Evolutionary conservation across 2,113 vertebrate species (phyloP), one percentile per base, ranked within the genome.

Genomic region (Lophius piscatorius): DNA sequence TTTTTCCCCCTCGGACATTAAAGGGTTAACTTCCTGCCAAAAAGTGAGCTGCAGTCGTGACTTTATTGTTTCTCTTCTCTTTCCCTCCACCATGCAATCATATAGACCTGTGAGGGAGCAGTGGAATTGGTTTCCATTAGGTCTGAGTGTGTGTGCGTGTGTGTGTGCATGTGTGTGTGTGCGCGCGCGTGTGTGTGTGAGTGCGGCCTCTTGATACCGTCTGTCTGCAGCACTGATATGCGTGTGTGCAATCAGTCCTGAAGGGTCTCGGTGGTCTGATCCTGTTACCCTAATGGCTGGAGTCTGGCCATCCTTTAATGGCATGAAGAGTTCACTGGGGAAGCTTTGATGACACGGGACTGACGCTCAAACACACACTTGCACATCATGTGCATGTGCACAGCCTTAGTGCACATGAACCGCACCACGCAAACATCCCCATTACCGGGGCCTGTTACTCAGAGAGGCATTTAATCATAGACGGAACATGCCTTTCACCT

Each of bases 271-370:
- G 6, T 38, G 42, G 61, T 58, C 58, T 49, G 67, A 71, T 78
- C 60, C 39, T 71, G 75, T 82, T 69, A 59, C 68, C 26, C 41
- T 78, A 63, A 81, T 85, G 69, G 70, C 49, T 21, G 47, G 36
- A 61, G 70, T 46, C 64, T 45, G 12, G 3, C 42, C 17, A 2
- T 50, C 48, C 48, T 69, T 66, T 68, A 65, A 54, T 74, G 70
- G 64, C 38, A 2, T 39, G 23, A 29, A 9, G 34, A 36, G 73
- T 54, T 80, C 70, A 76, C 68, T 3, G 4, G 76, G 75, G 72
- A 80, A n/a, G 38, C 75, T 72, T 82, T 54, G 65, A 81, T 84
- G 78, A 71, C 62, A 74, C 47, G 10, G 33, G 36, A 45, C 22
- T 12, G 31, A 23, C 41, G 33, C 34, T 46, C 28, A 59, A 13